Evolutionary conservation across 2,113 vertebrate genomes (phyloP).

Genomic region (Lucifuga dentata): DNA sequence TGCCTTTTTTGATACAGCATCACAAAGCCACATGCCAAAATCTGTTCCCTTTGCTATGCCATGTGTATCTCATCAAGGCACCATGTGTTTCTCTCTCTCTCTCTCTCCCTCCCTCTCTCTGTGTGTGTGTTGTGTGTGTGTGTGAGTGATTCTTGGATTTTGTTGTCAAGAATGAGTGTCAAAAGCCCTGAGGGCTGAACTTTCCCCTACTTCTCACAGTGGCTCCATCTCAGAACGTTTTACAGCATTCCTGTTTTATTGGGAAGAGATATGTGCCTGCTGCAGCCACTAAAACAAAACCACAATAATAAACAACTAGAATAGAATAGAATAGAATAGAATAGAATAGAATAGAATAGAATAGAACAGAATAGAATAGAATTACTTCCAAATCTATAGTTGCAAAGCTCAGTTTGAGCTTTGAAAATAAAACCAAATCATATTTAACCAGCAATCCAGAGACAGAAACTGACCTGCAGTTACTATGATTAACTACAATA

Average conservation of each 20-base stretch:
- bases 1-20: not conserved
- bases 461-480: too few species aligned
- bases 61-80: conserved; percentile 43
- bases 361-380: too few species aligned
- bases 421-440: conserved; percentile 2
- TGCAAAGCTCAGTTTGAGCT: not conserved
- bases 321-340: too few species aligned
- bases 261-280: conserved; percentile 1
- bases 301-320: too few species aligned
- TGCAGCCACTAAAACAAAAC: conserved; percentile 10
- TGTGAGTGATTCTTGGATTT: conserved; percentile 32
- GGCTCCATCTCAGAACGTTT: conserved; percentile 30
- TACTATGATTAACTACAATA: too few species aligned
- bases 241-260: conserved; percentile 42
- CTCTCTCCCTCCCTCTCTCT: conserved; percentile 1
- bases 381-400: not conserved
- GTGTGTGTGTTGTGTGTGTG: conserved; percentile 10
- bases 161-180: conserved; percentile 48
- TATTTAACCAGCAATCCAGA: too few species aligned
- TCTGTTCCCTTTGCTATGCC: not conserved
- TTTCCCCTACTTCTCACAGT: conserved; percentile 83
- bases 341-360: too few species aligned
- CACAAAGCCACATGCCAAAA: not conserved
- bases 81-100: conserved; percentile 47
- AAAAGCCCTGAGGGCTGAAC: conserved; percentile 69